A percentile compares a stretch with the other conserved stretches of the same genome.
These are phyloP conservation scores for Andricus grossulariae DNA, from an alignment of 1,140 invertebrate genomes.

Conservation along the genomic window DNA sequence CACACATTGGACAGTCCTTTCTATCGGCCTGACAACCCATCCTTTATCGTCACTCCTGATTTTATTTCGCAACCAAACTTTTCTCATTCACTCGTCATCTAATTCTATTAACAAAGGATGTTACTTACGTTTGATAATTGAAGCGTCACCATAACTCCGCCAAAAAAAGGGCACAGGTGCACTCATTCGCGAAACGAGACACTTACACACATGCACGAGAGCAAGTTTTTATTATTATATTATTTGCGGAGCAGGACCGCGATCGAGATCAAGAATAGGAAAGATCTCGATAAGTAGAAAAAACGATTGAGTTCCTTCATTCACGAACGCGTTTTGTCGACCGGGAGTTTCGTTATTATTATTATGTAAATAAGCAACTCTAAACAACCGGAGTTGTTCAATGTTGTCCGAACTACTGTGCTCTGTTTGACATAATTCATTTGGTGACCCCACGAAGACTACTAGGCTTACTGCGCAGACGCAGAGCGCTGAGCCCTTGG, in stretches of 20 bases:
- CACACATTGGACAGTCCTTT: constrained; percentile 31
- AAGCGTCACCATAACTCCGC: constrained; percentile 55
- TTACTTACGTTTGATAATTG: constrained; percentile 58
- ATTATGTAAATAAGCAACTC: not conserved
- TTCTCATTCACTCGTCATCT: not conserved
- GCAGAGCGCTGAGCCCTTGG: constrained; percentile 50
- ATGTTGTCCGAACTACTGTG: constrained; percentile 42
- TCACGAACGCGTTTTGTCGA: not conserved
- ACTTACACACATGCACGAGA: not conserved
- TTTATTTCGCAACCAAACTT: not conserved
- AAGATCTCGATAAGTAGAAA: not conserved
- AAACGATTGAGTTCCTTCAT: not conserved
- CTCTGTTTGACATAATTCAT: constrained; percentile 67
- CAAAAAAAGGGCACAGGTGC: constrained; percentile 47
- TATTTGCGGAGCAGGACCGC: constrained; percentile 8
- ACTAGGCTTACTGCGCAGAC: constrained; percentile 38
- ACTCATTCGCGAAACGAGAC: constrained; percentile 44
- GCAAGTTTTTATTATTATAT: constrained; percentile 19
- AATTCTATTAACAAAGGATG: not conserved
- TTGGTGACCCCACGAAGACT: constrained; percentile 59
- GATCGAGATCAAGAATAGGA: constrained; percentile 6
- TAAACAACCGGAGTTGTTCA: not conserved
- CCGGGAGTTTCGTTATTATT: constrained; percentile 2
- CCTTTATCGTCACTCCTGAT: constrained; percentile 33
- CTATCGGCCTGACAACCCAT: constrained; percentile 33